These are phyloP conservation scores for Popillia japonica DNA, from an alignment of 1,140 invertebrate genomes.

Conservation along the genomic window DNA sequence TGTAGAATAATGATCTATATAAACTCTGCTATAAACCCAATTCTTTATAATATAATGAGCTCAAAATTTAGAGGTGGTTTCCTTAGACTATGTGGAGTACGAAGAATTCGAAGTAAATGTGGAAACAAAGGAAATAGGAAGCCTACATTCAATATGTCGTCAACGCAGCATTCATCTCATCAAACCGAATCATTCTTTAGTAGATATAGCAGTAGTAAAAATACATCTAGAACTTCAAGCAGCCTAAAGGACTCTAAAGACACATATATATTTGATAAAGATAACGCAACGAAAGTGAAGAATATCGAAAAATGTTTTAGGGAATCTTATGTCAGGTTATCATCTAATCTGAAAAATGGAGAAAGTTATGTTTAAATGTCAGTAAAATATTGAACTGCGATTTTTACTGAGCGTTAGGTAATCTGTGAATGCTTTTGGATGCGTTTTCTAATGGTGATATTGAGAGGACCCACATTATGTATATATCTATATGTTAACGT, in stretches of 20 bases:
- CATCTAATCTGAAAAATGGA: slow-evolving; percentile 24
- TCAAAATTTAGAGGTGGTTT: slow-evolving; percentile 90
- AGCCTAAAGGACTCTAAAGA: slow-evolving; percentile 54
- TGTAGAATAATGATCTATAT: slow-evolving; percentile 87
- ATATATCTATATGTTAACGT: neutral
- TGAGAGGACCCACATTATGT: neutral
- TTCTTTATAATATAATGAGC: slow-evolving; percentile 91
- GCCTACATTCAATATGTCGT: slow-evolving; percentile 56
- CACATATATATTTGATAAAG: slow-evolving; percentile 44
- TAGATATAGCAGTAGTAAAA: slow-evolving; percentile 50
- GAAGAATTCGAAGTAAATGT: slow-evolving; percentile 48
- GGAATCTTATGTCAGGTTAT: slow-evolving; percentile 30
- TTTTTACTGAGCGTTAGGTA: neutral
- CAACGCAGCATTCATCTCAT: slow-evolving; percentile 56
- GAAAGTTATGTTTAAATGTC: slow-evolving; percentile 31
- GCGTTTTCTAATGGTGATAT: neutral
- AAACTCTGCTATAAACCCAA: slow-evolving; percentile 90
- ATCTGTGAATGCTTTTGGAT: neutral
- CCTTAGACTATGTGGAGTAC: slow-evolving; percentile 66
- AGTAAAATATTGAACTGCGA: slow-evolving; percentile 30
- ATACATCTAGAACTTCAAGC: slow-evolving; percentile 47
- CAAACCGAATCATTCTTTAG: slow-evolving; percentile 56
- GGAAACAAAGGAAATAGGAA: slow-evolving; percentile 53
- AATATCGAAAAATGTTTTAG: neutral
- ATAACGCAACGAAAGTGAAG: slow-evolving; percentile 39